Evolutionary conservation across 2,797 vertebrate genomes (phyloP), one percentile per base, ranked within the genome.

Genomic region (Trachops cirrhosus): DNA sequence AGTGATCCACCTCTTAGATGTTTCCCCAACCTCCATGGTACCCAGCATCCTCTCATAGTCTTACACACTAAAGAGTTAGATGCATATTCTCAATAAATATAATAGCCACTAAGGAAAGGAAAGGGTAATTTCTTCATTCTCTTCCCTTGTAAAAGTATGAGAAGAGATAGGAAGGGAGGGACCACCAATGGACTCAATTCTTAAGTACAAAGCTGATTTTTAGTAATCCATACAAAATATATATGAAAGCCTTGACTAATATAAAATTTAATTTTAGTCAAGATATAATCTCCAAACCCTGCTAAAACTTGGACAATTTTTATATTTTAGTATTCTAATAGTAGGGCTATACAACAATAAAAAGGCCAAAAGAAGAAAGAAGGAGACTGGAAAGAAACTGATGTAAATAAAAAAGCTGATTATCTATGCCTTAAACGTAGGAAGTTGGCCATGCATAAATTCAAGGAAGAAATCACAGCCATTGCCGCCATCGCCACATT

Each of bases 221-320:
- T 73, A 75, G n/a, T 34, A 21, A 7, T 54, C 44, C 8, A n/a
- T 44, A 32, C 64, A 74, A 46, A 95, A 91, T 46, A 59, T n/a
- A 44, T 26, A 64, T 46, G 8, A 77, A 86, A 87, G 5, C 11
- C 10, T 82, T 90, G 32, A 64, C 59, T 82, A 46, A 82, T 5
- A 59, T 16, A 46, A 79, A 92, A 54, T 92, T 73, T 52, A 41
- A 80, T 68, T 91, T 79, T 62, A 87, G 82, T 90, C 82, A 92
- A 70, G 29, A 29, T 37, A 18, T 19, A 50, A 3, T 18, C 22
- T n/a, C 44, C 37, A 3, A 83, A 52, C 34, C 29, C 29, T 67
- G 1, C 80, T 92, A 64, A 86, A 84, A 84, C 18, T 54, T 77
- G 29, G 16, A 44, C 22, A 78, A 1, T 67, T 48, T 74, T 10